phyloP scores from a whole-genome alignment of 2,888 invertebrate species.

The Chrysina gloriosa region DNA sequence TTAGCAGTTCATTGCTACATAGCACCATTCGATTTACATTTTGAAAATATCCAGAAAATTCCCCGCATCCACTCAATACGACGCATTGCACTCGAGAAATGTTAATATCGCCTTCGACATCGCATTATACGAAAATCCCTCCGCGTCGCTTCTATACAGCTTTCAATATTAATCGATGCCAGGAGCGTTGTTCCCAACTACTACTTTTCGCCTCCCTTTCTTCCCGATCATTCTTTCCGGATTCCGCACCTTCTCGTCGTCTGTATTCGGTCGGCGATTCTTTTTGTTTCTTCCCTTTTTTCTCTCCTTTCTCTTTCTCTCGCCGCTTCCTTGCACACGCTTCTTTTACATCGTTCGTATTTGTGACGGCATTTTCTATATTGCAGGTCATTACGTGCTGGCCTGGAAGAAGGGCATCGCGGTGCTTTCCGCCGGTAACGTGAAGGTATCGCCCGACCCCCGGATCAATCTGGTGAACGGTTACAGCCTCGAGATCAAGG shows the following conservation, averaged over 20 bases:
- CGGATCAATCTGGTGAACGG: constrained; percentile 73
- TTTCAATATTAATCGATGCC: constrained; percentile 15
- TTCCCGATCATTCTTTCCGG: neutral
- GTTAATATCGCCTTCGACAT: constrained; percentile 1
- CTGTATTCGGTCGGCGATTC: neutral
- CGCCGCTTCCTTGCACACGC: neutral
- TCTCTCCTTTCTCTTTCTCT: neutral
- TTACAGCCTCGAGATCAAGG: constrained; percentile 74
- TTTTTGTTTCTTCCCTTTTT: neutral
- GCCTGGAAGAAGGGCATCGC: constrained; percentile 77
- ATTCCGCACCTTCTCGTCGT: neutral
- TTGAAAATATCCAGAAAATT: too few relatives aligned
- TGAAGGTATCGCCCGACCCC: constrained; percentile 74
- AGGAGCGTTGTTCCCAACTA: neutral
- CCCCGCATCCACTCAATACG: neutral
- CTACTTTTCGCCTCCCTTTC: neutral
- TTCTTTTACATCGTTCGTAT: neutral
- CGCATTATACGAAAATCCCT: neutral
- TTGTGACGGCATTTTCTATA: constrained; percentile 37
- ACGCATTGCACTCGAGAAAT: constrained; percentile 6
- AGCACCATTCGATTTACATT: too few relatives aligned
- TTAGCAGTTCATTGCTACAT: too few relatives aligned
- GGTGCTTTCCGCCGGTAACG: constrained; percentile 73
- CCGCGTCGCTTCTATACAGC: neutral
- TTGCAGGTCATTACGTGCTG: constrained; percentile 71